phyloP scores from a whole-genome alignment of 1,140 invertebrate genomes.

The Metaphire vulgaris region DNA sequence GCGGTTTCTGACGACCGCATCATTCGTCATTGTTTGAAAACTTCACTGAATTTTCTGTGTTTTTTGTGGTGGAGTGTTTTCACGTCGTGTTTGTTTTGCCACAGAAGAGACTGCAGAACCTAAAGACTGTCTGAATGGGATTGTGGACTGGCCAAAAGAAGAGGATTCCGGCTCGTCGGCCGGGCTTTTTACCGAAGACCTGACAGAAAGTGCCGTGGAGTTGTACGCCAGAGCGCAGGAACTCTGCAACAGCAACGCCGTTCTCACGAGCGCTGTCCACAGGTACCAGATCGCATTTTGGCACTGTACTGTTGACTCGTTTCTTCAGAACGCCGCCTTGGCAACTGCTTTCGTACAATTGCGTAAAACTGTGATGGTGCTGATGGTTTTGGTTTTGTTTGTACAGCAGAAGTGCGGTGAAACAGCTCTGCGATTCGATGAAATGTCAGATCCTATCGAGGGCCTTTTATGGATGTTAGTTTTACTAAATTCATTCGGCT shows the following conservation, averaged over 20 bases:
- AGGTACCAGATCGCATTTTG: too few species aligned
- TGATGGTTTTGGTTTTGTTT: background rate
- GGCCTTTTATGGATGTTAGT: slow-evolving; percentile 85
- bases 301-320: too few species aligned
- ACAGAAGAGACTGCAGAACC: background rate
- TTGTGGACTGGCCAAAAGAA: background rate
- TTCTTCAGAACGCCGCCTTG: too few species aligned
- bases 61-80: too few species aligned
- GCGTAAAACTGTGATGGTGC: too few species aligned
- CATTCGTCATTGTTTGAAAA: too few species aligned
- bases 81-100: background rate
- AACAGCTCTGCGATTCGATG: slow-evolving; percentile 81
- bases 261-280: background rate
- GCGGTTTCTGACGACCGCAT: too few species aligned
- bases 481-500: background rate
- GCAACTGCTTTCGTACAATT: too few species aligned
- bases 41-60: too few species aligned
- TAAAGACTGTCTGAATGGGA: background rate
- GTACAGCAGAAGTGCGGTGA: slow-evolving; percentile 50
- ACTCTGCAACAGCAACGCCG: background rate
- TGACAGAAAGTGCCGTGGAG: background rate
- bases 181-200: background rate
- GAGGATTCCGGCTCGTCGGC: background rate
- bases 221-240: background rate
- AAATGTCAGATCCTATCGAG: slow-evolving; percentile 84